Percentiles rank a stretch among this genome's conserved stretches.
phyloP scores from a whole-genome alignment of 2,797 vertebrate species.

The Phalanger gymnotis region DNA sequence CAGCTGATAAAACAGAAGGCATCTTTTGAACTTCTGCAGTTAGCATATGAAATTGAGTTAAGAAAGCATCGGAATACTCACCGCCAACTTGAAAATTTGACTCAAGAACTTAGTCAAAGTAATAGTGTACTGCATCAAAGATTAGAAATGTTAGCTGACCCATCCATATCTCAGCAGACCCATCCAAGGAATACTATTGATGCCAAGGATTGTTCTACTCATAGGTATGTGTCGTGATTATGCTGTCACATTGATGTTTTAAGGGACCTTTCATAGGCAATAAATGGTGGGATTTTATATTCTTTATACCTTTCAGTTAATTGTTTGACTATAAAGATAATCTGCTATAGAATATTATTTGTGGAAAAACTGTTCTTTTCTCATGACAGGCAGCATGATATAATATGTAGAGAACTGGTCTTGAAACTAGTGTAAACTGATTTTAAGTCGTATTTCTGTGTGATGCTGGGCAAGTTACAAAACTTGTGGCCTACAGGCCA shows the following conservation, averaged over 20 bases:
- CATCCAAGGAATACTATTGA: conserved; percentile 86
- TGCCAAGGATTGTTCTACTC: conserved; percentile 87
- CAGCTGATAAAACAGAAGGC: conserved; percentile 92
- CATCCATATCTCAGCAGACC: conserved; percentile 80
- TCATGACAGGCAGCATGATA: neutral
- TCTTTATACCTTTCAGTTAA: neutral
- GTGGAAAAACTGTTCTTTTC: neutral
- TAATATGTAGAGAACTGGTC: neutral
- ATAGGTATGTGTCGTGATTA: conserved; percentile 85
- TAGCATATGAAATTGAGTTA: conserved; percentile 90
- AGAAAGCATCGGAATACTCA: conserved; percentile 84
- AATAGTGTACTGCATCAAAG: conserved; percentile 77
- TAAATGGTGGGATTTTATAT: neutral
- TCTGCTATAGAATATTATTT: neutral
- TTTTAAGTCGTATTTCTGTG: neutral
- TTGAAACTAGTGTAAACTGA: neutral
- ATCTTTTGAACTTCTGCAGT: conserved; percentile 91
- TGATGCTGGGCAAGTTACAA: neutral
- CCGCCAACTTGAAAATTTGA: conserved; percentile 85
- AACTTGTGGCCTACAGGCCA: neutral
- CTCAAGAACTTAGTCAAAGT: conserved; percentile 84
- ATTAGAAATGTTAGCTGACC: conserved; percentile 84
- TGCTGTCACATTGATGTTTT: neutral
- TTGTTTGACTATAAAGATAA: neutral
- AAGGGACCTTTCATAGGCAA: neutral